Conservation (phyloP, 2,888 invertebrate genomes). For the Zeuzera pyrina region DNA sequence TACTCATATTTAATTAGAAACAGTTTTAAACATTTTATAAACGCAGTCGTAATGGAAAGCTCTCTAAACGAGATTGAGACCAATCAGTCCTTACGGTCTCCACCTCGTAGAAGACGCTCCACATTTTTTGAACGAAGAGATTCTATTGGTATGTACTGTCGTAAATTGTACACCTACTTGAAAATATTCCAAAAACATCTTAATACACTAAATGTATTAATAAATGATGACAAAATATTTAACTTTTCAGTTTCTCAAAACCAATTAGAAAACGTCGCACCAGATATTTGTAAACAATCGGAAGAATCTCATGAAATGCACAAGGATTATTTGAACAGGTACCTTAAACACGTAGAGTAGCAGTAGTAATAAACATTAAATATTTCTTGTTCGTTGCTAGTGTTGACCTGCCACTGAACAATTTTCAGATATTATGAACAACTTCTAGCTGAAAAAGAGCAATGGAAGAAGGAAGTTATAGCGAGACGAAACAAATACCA, state of each 20-base stretch:
- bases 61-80: constrained; percentile 35
- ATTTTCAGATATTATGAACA: constrained; percentile 42
- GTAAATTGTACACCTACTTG: background rate
- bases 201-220: too few species aligned
- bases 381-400: too few species aligned
- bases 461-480: constrained; percentile 56
- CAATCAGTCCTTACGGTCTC: constrained; percentile 44
- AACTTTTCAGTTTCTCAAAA: constrained; percentile 43
- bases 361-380: too few species aligned
- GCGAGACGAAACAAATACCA: constrained; percentile 49
- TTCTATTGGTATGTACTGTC: constrained; percentile 36
- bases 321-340: constrained; percentile 34
- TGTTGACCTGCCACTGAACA: too few species aligned
- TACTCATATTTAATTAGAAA: too few species aligned
- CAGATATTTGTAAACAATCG: constrained; percentile 19
- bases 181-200: too few species aligned
- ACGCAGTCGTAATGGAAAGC: constrained; percentile 36
- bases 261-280: constrained; percentile 27
- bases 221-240: too few species aligned
- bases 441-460: constrained; percentile 48
- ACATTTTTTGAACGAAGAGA: constrained; percentile 60
- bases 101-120: constrained; percentile 53
- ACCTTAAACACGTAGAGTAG: too few species aligned
- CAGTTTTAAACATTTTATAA: too few species aligned
- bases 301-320: constrained; percentile 26